phyloP scores from a whole-genome alignment of 2,797 vertebrate genomes.

The Brachymystax lenok region DNA sequence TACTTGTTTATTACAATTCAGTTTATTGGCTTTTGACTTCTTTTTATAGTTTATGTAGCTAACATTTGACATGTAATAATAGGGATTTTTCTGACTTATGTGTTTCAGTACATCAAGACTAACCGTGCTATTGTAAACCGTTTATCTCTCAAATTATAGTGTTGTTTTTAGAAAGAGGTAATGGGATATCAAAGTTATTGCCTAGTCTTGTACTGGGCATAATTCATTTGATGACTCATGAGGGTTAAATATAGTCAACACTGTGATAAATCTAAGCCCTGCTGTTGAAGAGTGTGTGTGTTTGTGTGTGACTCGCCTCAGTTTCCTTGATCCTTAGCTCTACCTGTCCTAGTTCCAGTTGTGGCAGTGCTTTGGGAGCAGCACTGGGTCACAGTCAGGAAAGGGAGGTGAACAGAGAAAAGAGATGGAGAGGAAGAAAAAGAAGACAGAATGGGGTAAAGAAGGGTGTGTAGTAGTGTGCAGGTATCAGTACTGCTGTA shows the following conservation, averaged over 20 bases:
- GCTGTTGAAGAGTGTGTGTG: not conserved
- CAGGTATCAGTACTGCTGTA: not conserved
- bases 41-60: too few relatives aligned
- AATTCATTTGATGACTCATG: not conserved
- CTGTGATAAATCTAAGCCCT: not conserved
- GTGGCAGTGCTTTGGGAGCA: not conserved
- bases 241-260: conserved; percentile 6
- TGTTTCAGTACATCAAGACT: not conserved
- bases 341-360: not conserved
- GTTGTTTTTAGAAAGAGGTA: not conserved
- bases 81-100: not conserved
- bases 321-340: not conserved
- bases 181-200: not conserved
- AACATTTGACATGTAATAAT: too few relatives aligned
- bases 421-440: not conserved
- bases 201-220: not conserved
- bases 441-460: not conserved
- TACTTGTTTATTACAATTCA: not conserved
- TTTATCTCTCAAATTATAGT: not conserved
- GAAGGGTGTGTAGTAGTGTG: conserved; percentile 13
- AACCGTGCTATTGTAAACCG: not conserved
- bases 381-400: not conserved
- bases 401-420: not conserved
- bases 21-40: not conserved
- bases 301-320: not conserved